Evolutionary conservation across 2,888 invertebrate species (phyloP).

Genomic region (Ormyrus nitidulus): DNA sequence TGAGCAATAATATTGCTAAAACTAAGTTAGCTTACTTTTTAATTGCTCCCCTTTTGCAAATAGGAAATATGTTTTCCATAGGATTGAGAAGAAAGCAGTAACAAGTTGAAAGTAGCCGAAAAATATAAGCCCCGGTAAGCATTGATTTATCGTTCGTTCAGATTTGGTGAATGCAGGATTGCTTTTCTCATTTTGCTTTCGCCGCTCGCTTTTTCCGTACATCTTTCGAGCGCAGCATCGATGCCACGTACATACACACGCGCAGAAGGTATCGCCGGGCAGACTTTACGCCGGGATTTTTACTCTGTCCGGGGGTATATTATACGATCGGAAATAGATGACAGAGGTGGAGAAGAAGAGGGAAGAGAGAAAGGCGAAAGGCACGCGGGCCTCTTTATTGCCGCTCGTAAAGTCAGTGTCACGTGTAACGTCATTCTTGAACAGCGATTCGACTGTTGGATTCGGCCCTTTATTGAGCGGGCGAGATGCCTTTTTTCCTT

Average conservation of each 20-base stretch:
- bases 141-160: too few species aligned
- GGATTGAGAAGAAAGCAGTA: too few species aligned
- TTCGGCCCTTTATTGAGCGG: conserved; percentile 34
- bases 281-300: conserved; percentile 35
- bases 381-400: conserved; percentile 33
- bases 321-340: conserved; percentile 39
- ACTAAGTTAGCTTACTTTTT: too few species aligned
- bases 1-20: too few species aligned
- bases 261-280: not conserved
- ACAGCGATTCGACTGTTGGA: conserved; percentile 20
- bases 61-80: too few species aligned
- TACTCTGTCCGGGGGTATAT: not conserved
- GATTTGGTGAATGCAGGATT: too few species aligned
- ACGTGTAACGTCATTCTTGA: conserved; percentile 50
- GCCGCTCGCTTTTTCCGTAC: not conserved
- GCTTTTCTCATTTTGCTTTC: conserved; percentile 4
- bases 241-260: too few species aligned
- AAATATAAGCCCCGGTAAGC: too few species aligned
- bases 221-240: too few species aligned
- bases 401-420: conserved; percentile 52
- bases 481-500: not conserved
- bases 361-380: not conserved
- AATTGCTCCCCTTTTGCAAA: too few species aligned
- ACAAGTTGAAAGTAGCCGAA: too few species aligned
- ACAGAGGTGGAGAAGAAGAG: not conserved